Evolutionary conservation across 2,113 vertebrate genomes (phyloP), one percentile per base, ranked within the genome.

Genomic region (Tragelaphus buxtoni): DNA sequence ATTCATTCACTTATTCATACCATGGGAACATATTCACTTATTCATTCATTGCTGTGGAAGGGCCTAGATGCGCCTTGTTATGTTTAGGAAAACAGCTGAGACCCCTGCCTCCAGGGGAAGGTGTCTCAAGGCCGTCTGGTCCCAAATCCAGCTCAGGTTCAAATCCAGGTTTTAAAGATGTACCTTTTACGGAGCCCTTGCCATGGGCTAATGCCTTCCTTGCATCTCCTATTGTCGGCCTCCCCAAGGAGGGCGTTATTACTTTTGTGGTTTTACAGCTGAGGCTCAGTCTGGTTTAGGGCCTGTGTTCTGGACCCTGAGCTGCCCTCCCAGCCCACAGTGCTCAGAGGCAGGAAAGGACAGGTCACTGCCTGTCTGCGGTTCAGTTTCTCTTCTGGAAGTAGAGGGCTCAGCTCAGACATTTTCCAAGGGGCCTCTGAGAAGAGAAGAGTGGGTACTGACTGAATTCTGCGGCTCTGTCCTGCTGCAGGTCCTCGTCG

Each of bases 401-500:
- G 35, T 4, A 39, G 56, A 18, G 2, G 22, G 12, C 20, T 60
- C 18, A 72, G 22, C 28, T 32, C 12, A 17, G 18, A 18, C 5
- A 0, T 47, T 63, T 49, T 26, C 32, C 45, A 20, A 13, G 32
- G 51, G n/a, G 3, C 14, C 16, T 55, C 58, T 79, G 63, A 63
- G 76, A 7, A 56, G 42, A 55, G 28, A 55, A 14, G 47, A 5
- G 14, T 26, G 16, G 47, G 17, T 69, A 96, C 98, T 97, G 6
- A 98, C 98, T 61, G 39, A 56, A 91, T 83, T 97, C 97, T 0
- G 61, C 20, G 79, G 72, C 35, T 93, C 60, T 56, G 32, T 97
- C 86, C 1, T 4, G 55, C 10, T 12, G 69, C n/a, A 35, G 26
- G 56, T 82, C 77, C 45, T 93, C 74, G 1, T 8, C 6, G 0